These are phyloP conservation scores for Cheilosia urbana DNA, from an alignment of 2,888 invertebrate genomes.

Conservation along the genomic window DNA sequence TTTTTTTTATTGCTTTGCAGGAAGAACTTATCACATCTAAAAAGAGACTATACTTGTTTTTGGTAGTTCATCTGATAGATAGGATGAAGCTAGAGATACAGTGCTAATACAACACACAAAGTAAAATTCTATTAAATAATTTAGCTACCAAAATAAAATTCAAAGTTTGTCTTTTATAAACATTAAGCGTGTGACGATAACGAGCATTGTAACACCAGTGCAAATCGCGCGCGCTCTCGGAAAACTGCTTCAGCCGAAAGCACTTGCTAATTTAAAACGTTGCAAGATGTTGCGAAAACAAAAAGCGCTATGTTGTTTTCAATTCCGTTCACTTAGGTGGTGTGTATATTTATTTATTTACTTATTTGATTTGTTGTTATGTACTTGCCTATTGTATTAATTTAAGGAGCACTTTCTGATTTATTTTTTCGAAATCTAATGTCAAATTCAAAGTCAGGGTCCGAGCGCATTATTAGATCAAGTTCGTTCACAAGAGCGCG, in stretches of 20 bases:
- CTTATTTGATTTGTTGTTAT: constrained; percentile 13
- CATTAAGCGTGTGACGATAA: constrained; percentile 6
- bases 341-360: constrained; percentile 2
- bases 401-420: constrained; percentile 5
- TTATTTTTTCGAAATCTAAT: constrained; percentile 19
- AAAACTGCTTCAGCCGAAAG: constrained; percentile 26
- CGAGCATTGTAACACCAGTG: constrained; percentile 5
- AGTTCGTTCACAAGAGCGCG: constrained; percentile 26
- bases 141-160: constrained; percentile 13
- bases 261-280: constrained; percentile 39
- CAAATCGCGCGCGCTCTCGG: constrained; percentile 5
- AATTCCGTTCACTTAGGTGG: background rate
- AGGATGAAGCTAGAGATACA: constrained; percentile 13
- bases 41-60: constrained; percentile 20
- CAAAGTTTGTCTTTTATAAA: constrained; percentile 20
- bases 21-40: constrained; percentile 23
- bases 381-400: background rate
- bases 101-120: constrained; percentile 37
- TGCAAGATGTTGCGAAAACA: constrained; percentile 12
- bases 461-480: constrained; percentile 36
- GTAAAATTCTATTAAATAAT: constrained; percentile 26
- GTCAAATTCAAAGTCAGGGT: constrained; percentile 61
- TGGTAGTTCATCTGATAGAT: constrained; percentile 2
- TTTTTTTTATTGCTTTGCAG: constrained; percentile 28
- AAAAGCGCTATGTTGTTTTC: background rate